Percentiles rank a stretch among this genome's conserved stretches.
phyloP scores from a whole-genome alignment of 2,888 invertebrate genomes.

The Ennomos erosarius region DNA sequence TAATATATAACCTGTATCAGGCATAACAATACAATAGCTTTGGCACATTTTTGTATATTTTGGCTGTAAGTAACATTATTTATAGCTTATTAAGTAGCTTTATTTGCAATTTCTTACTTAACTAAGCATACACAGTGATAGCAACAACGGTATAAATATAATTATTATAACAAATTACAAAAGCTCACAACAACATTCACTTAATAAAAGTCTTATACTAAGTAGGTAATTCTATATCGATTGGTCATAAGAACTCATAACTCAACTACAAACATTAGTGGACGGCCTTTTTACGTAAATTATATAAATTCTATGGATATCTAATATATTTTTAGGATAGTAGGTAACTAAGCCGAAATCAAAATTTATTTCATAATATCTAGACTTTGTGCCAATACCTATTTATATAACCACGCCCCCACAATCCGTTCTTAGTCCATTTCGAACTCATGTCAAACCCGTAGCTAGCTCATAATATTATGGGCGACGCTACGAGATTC shows the following conservation, averaged over 20 bases:
- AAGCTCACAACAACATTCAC: constrained; percentile 12
- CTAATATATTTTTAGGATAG: too few species aligned
- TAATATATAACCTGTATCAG: neutral
- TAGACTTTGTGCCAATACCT: too few species aligned
- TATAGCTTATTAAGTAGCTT: neutral
- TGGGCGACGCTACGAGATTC: too few species aligned
- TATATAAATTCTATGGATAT: too few species aligned
- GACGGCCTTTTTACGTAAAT: neutral
- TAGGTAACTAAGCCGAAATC: too few species aligned
- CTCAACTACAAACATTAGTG: neutral
- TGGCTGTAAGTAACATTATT: neutral
- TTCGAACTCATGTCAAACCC: too few species aligned
- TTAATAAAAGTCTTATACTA: neutral
- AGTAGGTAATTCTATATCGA: neutral
- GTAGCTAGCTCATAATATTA: too few species aligned
- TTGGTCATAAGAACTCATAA: constrained; percentile 16
- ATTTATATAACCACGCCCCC: too few species aligned
- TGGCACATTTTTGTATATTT: constrained; percentile 6
- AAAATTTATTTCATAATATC: too few species aligned
- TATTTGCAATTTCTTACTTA: neutral
- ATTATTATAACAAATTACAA: constrained; percentile 9
- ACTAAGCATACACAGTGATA: neutral
- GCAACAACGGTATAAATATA: neutral
- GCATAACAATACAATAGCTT: neutral
- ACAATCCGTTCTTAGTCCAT: too few species aligned